Evolutionary conservation across 2,797 vertebrate genomes (phyloP), one percentile per base, ranked within the genome.

Genomic region (Tadarida brasiliensis): DNA sequence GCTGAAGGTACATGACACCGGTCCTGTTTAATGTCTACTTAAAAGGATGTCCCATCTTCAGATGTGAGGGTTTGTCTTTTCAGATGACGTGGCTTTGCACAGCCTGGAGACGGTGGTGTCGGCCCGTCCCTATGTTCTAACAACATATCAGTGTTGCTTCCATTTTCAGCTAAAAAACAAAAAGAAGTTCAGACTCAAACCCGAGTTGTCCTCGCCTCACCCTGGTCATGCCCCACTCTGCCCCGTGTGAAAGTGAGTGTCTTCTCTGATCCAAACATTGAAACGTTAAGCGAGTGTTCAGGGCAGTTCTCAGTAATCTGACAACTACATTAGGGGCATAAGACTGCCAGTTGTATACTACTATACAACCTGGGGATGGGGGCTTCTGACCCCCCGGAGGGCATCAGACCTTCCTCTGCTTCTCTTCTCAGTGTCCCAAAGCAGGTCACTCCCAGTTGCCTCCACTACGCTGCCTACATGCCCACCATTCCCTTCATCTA

Each of bases 1-100:
- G 1, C 1, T 3, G 70, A 73, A 73, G 4, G 56, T 28, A 3
- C 2, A 5, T n/a, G 15, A 30, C 24, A 0, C 33, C 0, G 0
- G 12, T 30, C 84, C 81, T 20, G 1, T 51, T 54, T 26, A 35
- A 51, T 44, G 33, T 9, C 49, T n/a, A 2, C 30, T 81, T 68
- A 59, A 54, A 77, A 78, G 65, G 57, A 6, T 0, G 11, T 3
- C 7, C 39, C 35, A 8, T 11, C 35, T 81, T 0, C 51, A 88
- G 92, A 10, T 39, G 47, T 39, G 9, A 3, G 0, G 11, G 14
- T 19, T 71, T 54, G 28, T 76, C 67, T 39, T 0, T 30, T 35
- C 47, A 8, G 74, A 59, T 0, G 16, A 7, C 1, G 4, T 0
- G 1, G 35, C 92, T 84, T 10, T 26, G 24, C 76, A 26, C 56